Base-by-base conservation (phyloP, 2,888 invertebrate genomes). In the Dysmachus trigonus region DNA sequence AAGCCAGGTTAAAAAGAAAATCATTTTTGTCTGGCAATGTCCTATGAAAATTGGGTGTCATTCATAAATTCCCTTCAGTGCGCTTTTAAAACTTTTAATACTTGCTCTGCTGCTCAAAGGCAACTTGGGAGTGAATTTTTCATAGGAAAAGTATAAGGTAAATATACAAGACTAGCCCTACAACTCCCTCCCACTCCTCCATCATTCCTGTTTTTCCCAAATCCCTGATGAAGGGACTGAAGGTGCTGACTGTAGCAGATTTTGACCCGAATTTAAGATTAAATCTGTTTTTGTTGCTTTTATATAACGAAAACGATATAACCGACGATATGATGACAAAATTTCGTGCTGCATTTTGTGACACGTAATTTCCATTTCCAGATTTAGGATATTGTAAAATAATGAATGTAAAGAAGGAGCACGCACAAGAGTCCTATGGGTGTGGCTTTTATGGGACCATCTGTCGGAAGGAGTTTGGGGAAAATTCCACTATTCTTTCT, bases 21-120 rank as follows among this genome's bases (percentile, higher is more conserved):
- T 30, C 31, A 27, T 72, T 72, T 27, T 31, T n/a, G n/a, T 72
- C 72, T 73, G 73, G 30, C 27, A 31, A 31, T 73, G n/a, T 73
- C 73, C 73, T 73, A 13, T 73, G 73, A 73, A 73, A 73, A 73
- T 73, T 73, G 33, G 73, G n/a, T 31, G 73, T 73, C 31, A 73
- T 73, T 73, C 73, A 73, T 73, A 73, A 73, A 73, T 62, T 62
- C 62, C 62, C 62, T 62, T 62, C 62, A 62, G 62, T 62, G 62
- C 73, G 35, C 35, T 73, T 73, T 73, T 33, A 73, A n/a, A 73
- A 73, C 15, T 73, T 73, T 73, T 73, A 73, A 31, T 10, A 33
- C 35, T 73, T 73, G 35, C 73, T 73, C 18, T 73, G 35, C 35
- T 73, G 10, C 73, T 35, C 31, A 15, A 73, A 73, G 18, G 35